Evolutionary conservation across 2,113 vertebrate genomes (phyloP).

Genomic region (Entosphenus tridentatus): DNA sequence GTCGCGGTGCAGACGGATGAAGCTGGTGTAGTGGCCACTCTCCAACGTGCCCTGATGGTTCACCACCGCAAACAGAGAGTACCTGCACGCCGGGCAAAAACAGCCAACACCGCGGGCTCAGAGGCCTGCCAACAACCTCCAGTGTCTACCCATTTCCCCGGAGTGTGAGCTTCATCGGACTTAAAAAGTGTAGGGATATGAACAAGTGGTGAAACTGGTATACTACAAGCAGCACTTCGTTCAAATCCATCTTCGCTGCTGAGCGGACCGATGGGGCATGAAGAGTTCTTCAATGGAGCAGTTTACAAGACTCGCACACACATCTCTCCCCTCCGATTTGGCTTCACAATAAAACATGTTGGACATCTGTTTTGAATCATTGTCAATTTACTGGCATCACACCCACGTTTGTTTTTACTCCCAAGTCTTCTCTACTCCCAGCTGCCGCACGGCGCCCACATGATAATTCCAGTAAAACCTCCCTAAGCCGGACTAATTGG

Average conservation of each 20-base stretch:
- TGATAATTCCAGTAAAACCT: too few relatives aligned
- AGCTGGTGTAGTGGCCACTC: constrained; percentile 96
- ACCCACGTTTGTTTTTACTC: too few relatives aligned
- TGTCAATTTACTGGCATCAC: neutral
- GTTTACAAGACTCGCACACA: neutral
- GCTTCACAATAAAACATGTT: neutral
- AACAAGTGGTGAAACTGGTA: constrained; percentile 6
- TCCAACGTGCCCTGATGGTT: constrained; percentile 98
- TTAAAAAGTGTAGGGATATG: neutral
- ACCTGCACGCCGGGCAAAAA: constrained; percentile 25
- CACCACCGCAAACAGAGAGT: constrained; percentile 95
- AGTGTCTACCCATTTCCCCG: too few relatives aligned
- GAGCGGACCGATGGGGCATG: too few relatives aligned
- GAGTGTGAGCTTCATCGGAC: neutral
- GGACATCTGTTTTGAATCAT: constrained; percentile 10
- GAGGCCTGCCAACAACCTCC: too few relatives aligned
- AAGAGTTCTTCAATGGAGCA: neutral
- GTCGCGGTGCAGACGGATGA: constrained; percentile 98
- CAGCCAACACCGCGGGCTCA: too few relatives aligned
- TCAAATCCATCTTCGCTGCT: too few relatives aligned
- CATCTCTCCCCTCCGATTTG: neutral
- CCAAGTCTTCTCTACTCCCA: too few relatives aligned
- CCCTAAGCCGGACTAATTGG: too few relatives aligned
- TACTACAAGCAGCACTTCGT: neutral
- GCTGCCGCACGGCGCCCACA: too few relatives aligned